Evolutionary conservation across 1,140 invertebrate genomes (phyloP).

Genomic region (Ptiloglossa arizonensis): DNA sequence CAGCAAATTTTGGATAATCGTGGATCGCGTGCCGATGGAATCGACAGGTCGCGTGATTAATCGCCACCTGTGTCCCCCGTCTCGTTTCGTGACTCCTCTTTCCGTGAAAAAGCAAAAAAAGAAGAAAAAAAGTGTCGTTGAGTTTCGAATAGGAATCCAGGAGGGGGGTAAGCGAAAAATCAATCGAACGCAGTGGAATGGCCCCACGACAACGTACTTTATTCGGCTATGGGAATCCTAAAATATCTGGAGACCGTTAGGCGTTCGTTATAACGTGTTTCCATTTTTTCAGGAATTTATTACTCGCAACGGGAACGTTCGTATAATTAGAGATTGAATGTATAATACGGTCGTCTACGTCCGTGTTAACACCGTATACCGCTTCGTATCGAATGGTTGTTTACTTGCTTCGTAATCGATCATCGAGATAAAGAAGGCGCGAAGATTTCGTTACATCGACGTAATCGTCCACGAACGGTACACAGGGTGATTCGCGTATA

Average conservation of each 20-base stretch:
- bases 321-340: constrained; percentile 17
- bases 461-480: too few species aligned
- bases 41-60: constrained; percentile 9
- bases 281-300: constrained; percentile 15
- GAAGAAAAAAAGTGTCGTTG: too few species aligned
- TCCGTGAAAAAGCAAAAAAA: neutral
- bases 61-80: neutral
- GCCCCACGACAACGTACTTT: neutral
- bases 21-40: neutral
- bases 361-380: too few species aligned
- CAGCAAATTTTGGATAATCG: constrained; percentile 22
- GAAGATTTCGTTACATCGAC: too few species aligned
- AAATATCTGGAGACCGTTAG: constrained; percentile 7
- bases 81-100: neutral
- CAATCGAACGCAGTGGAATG: neutral
- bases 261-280: constrained; percentile 2
- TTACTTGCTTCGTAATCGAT: too few species aligned
- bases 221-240: neutral
- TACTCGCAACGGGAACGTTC: neutral
- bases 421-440: too few species aligned
- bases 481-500: too few species aligned
- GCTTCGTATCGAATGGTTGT: too few species aligned
- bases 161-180: neutral
- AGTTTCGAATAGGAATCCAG: neutral
- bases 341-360: neutral